Conservation (phyloP, 2,888 invertebrate genomes). For the Ferdinandea cuprea region DNA sequence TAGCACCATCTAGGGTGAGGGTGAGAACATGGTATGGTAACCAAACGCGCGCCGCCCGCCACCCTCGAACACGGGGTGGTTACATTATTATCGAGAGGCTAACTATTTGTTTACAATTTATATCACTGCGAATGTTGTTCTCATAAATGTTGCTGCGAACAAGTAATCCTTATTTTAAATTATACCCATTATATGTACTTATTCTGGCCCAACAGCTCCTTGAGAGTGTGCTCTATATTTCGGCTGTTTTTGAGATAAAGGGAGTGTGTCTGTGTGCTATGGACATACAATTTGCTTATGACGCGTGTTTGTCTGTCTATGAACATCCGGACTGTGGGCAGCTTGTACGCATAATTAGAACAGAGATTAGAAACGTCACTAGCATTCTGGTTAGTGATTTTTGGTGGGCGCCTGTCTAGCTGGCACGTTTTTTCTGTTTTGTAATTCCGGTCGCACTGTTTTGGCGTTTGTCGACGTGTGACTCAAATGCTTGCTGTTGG, state of each 20-base stretch:
- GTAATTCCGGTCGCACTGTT: conserved; percentile 58
- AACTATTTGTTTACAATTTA: conserved; percentile 58
- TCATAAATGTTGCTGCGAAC: conserved; percentile 37
- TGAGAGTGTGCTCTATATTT: conserved; percentile 15
- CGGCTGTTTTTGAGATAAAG: neutral
- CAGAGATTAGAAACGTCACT: conserved; percentile 55
- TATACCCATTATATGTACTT: conserved; percentile 1
- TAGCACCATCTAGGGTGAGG: conserved; percentile 16
- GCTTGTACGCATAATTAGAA: conserved; percentile 51
- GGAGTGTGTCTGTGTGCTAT: conserved; percentile 62
- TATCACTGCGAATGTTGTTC: conserved; percentile 45
- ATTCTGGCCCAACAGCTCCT: conserved; percentile 18
- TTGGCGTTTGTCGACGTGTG: conserved; percentile 30
- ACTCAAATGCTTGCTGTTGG: conserved; percentile 27
- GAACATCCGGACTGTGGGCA: conserved; percentile 28
- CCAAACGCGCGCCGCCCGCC: conserved; percentile 4
- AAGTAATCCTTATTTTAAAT: conserved; percentile 43
- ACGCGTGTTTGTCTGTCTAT: conserved; percentile 66
- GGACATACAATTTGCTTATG: conserved; percentile 48
- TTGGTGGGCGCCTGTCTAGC: conserved; percentile 5
- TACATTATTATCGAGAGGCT: neutral
- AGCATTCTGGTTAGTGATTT: conserved; percentile 26
- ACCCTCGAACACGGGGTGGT: conserved; percentile 26
- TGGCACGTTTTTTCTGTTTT: conserved; percentile 51
- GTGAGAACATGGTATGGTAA: conserved; percentile 57